phyloP scores from a whole-genome alignment of 1,140 invertebrate species.

The Piezodorus guildinii region DNA sequence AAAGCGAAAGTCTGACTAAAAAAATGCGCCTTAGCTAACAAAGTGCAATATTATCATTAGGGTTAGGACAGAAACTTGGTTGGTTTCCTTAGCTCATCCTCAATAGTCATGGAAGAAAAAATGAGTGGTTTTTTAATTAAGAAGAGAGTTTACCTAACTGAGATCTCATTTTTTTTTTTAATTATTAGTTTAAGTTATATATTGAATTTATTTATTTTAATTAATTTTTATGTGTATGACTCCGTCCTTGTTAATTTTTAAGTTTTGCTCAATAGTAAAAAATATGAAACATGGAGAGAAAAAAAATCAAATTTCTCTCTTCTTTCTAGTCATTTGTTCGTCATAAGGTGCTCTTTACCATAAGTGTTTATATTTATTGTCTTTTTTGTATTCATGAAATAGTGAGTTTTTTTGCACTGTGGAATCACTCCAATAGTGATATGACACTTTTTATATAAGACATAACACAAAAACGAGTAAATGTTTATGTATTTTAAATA shows the following conservation, averaged over 20 bases:
- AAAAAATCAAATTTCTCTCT: background rate
- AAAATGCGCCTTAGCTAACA: constrained; percentile 13
- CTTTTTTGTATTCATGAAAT: background rate
- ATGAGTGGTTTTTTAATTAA: constrained; percentile 2
- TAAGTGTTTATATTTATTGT: constrained; percentile 8
- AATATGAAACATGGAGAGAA: background rate
- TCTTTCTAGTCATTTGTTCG: constrained; percentile 7
- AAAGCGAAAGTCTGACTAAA: background rate
- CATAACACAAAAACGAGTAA: background rate
- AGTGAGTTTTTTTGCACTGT: constrained; percentile 6
- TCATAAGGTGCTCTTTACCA: constrained; percentile 1
- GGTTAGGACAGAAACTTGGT: too few species aligned
- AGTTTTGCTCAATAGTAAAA: constrained; percentile 13
- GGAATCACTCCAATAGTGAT: constrained; percentile 2
- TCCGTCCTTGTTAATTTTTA: constrained; percentile 15
- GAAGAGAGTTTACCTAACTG: background rate
- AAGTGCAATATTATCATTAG: background rate
- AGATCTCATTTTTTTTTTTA: constrained; percentile 1
- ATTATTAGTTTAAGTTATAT: constrained; percentile 3
- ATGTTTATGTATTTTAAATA: too few species aligned
- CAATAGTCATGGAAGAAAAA: background rate
- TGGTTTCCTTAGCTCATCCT: too few species aligned
- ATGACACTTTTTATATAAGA: constrained; percentile 10
- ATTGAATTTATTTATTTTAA: background rate
- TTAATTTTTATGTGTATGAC: constrained; percentile 3